Evolutionary conservation across 2,797 vertebrate species (phyloP).

Genomic region (Hydrocynus forskahlii): DNA sequence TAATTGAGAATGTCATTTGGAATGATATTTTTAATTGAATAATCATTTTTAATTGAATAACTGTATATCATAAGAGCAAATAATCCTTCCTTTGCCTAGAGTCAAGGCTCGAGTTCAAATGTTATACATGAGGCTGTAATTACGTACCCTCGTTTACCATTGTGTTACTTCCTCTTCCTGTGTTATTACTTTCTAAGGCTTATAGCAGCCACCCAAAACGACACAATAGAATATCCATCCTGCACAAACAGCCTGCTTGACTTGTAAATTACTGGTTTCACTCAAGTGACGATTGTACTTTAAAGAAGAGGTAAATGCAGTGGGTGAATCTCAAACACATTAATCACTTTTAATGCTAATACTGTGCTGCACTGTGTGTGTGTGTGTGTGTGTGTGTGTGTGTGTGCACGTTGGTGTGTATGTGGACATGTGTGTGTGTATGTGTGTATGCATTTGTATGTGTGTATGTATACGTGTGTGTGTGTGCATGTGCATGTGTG

Average conservation of each 20-base stretch:
- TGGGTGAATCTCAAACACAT: slow-evolving; percentile 24
- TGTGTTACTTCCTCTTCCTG: slow-evolving; percentile 12
- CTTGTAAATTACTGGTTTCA: slow-evolving; percentile 37
- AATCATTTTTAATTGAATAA: no score
- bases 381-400: neutral
- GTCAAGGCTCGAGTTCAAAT: neutral
- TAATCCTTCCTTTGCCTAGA: neutral
- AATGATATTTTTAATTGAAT: no score
- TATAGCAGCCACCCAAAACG: slow-evolving; percentile 15
- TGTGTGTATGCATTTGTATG: no score
- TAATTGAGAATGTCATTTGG: no score
- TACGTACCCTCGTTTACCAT: neutral
- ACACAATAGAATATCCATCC: slow-evolving; percentile 41
- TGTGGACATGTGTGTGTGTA: no score
- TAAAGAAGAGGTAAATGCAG: slow-evolving; percentile 29
- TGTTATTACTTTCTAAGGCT: slow-evolving; percentile 41
- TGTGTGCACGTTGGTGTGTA: no score
- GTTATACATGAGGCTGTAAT: slow-evolving; percentile 44
- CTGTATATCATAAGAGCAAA: neutral
- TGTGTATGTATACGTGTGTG: no score
- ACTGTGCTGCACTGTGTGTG: neutral
- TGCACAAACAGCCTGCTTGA: neutral
- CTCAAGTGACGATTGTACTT: slow-evolving; percentile 32
- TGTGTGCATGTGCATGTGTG: no score
- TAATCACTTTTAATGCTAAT: neutral